Base-by-base conservation (phyloP, 2,888 invertebrate species). In the Venustoraphidia nigricollis region DNA sequence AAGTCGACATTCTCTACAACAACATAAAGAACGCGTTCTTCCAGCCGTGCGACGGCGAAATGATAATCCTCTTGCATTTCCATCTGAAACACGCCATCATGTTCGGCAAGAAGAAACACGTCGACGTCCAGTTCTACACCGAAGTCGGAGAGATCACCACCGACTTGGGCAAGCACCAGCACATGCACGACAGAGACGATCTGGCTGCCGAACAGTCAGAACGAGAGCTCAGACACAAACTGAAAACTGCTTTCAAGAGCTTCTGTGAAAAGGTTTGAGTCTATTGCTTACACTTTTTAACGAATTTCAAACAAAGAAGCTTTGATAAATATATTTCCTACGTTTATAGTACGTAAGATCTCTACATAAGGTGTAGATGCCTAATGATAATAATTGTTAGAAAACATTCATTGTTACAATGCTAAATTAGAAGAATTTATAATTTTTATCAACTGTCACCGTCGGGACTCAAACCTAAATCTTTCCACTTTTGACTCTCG, bases 71-170 rank as follows among this genome's bases (percentile, higher is more conserved):
- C 34, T 73, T 99, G 50, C 98, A 98, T 75, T 99, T 99, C 69
- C 95, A 98, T 71, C 75, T 98, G 52, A 96, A 93, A 76, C 93
- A 99, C 65, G 96, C 98, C 34, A 98, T 98, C 53, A 89, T 98
- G 90, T 98, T 97, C 73, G 97, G 97, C 57, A 67, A 77, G 68
- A 98, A 98, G 77, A 97, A 99, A 62, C 97, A 98, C 59, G 81
- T 91, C 1, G 97, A 98, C 69, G 96, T 98, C 6, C 97, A 99
- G 66, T 98, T 99, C 71, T 99, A 97, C 66, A 98, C 98, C 1
- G 98, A 98, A 71, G 98, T 98, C 47, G 98, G 98, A 59, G 98
- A 99, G 71, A 96, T 98, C 50, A 97, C 97, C 0, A 99, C 98
- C 0, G 98, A 99, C 73, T 75, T 99, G 59, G 97, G 97, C 41